phyloP scores from a whole-genome alignment of 2,888 invertebrate genomes.

The Oasisia sp. region DNA sequence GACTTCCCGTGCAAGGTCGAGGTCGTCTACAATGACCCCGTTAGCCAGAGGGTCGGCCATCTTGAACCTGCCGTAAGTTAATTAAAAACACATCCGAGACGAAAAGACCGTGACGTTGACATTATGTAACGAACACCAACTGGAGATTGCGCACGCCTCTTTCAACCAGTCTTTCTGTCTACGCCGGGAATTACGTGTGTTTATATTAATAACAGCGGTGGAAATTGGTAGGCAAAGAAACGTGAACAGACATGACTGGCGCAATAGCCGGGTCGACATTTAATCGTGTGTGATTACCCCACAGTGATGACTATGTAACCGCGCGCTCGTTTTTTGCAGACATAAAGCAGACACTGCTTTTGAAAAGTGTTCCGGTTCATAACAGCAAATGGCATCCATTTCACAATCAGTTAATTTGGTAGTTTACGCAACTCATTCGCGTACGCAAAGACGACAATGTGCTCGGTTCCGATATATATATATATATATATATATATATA shows the following conservation, averaged over 20 bases:
- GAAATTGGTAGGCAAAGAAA: background rate
- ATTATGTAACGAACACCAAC: background rate
- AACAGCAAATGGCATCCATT: background rate
- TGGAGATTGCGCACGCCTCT: slow-evolving; percentile 3
- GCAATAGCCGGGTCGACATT: background rate
- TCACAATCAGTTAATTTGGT: background rate
- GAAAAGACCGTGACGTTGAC: background rate
- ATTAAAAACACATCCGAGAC: background rate
- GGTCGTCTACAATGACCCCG: slow-evolving; percentile 61
- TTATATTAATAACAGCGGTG: background rate
- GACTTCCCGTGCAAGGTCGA: slow-evolving; percentile 59
- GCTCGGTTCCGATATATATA: background rate
- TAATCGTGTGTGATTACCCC: background rate
- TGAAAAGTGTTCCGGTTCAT: background rate
- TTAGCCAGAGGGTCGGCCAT: slow-evolving; percentile 61
- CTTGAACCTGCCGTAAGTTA: slow-evolving; percentile 60
- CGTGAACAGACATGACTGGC: background rate
- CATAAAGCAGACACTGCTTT: background rate
- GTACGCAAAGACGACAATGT: background rate
- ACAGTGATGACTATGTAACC: background rate
- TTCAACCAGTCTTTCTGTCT: background rate
- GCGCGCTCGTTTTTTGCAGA: background rate
- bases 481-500: no score
- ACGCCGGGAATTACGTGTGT: background rate
- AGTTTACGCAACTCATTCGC: slow-evolving; percentile 7